phyloP scores from a whole-genome alignment of 2,797 vertebrate species.

The Cottoperca gobio region DNA sequence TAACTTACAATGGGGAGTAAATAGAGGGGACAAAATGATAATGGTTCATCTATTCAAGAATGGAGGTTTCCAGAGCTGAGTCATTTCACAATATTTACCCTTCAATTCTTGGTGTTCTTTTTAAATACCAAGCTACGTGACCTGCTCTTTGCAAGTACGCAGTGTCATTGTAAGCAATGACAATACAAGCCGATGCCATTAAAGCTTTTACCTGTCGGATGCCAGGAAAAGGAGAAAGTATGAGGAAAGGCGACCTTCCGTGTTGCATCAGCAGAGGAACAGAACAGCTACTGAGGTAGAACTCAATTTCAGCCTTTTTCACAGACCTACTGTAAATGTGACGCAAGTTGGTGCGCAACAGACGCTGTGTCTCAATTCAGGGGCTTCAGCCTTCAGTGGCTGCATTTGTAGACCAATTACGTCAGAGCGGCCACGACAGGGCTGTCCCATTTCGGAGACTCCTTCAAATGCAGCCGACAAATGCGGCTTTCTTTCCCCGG shows the following conservation, averaged over 20 bases:
- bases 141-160: constrained; percentile 8
- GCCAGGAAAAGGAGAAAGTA: constrained; percentile 6
- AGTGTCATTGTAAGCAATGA: constrained; percentile 22
- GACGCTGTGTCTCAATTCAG: too few relatives aligned
- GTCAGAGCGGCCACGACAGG: too few relatives aligned
- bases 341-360: too few relatives aligned
- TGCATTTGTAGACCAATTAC: too few relatives aligned
- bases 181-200: constrained; percentile 12
- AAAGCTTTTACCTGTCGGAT: constrained; percentile 33
- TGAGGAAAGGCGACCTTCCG: constrained; percentile 30
- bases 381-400: too few relatives aligned
- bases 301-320: too few relatives aligned
- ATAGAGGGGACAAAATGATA: constrained; percentile 1
- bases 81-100: constrained; percentile 24
- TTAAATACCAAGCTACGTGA: constrained; percentile 26
- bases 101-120: constrained; percentile 26
- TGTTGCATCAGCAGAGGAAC: constrained; percentile 21
- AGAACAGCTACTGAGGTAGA: constrained; percentile 41
- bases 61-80: constrained; percentile 16
- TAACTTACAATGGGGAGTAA: not conserved
- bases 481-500: too few relatives aligned
- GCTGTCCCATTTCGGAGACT: too few relatives aligned
- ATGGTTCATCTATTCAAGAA: not conserved
- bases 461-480: too few relatives aligned
- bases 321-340: too few relatives aligned